Base-by-base conservation (phyloP, 2,888 invertebrate species). In the Papilio demoleus region DNA sequence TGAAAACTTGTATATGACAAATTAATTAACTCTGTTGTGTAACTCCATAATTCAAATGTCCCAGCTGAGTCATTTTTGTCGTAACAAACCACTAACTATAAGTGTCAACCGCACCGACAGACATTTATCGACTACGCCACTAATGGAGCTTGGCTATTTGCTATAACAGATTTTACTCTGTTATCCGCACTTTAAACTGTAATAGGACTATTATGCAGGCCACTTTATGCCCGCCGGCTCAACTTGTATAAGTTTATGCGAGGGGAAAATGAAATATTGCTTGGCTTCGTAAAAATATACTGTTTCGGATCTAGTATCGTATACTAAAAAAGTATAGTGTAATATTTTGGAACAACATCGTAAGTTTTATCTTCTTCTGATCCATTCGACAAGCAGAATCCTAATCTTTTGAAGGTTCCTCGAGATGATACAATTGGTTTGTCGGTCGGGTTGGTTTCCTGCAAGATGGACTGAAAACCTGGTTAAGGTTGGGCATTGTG, bases 61-160 rank as follows among this genome's bases (percentile, higher is more conserved):
- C 42, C 62, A 60, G 59, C 60, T 31, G 53, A 56, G 17, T 31
- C 31, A 56, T 56, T 56, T 56, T 56, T 56, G 53, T 31, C 17
- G 31, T 56, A 53, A 67, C 64, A 62, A 67, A 70, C 62, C 63
- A 42, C 64, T 31, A 36, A 36, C 67, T 56, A 42, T 56, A 65
- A 67, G 69, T 68, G 70, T 70, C 67, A 59, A 64, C 67, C 66
- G 38, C 58, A 22, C 53, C 71, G 76, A 77, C 76, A 78, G 78
- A 79, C 84, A 83, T 86, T 82, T 81, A 86, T 87, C 83, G 84
- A 75, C 74, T 82, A 76, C 79, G 71, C 73, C 78, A 40, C 79
- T 86, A 87, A 87, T 86, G 84, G 82, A 81, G 75, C 71, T 72
- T 64, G 78, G 81, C 82, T 81, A 85, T 86, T 85, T 77, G 72